Evolutionary conservation across 2,888 invertebrate genomes (phyloP), one percentile per base, ranked within the genome.

Genomic region (Phaonia tiefii): DNA sequence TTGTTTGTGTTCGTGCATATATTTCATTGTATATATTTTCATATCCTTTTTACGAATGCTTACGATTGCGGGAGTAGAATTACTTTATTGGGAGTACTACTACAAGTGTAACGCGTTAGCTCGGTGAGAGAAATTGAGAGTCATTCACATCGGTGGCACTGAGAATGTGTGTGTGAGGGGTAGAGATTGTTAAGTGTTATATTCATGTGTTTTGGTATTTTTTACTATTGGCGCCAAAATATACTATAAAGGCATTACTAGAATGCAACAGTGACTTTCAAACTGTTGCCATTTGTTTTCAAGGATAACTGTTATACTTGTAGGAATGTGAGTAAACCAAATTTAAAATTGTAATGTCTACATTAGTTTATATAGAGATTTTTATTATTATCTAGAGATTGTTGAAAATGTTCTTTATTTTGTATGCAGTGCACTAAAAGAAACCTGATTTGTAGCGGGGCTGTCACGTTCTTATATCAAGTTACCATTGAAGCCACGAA

Each of bases 151-250:
- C 31, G 31, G 3, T 31, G 3, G 31, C 8, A 5, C 8, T 5
- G 8, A 31, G 4, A 5, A 8, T 3, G 4, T 31, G 31, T 31
- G 31, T 31, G 31, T 31, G 54, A 54, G 63, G 17, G 44, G 25
- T 63, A 31, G 31, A 31, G 60, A 17, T 49, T 78, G 49, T n/a
- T n/a, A 58, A 70, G 44, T 70, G 78, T 77, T 72, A 79, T 79
- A 75, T 63, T 8, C n/a, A 25, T 65, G 65, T 74, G 75, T 73
- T 56, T 10, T 37, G 37, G 58, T 56, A 63, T 56, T 73, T 71
- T 75, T 46, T 20, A 46, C 7, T 54, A 83, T 88, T 88, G 87
- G 89, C 88, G 88, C 89, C 88, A 88, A 88, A 87, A 85, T 85
- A 75, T 56, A 79, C 83, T 86, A 74, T 84, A 85, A 86, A 60